Conservation (phyloP, 2,797 vertebrate species). For the Coendou prehensilis region DNA sequence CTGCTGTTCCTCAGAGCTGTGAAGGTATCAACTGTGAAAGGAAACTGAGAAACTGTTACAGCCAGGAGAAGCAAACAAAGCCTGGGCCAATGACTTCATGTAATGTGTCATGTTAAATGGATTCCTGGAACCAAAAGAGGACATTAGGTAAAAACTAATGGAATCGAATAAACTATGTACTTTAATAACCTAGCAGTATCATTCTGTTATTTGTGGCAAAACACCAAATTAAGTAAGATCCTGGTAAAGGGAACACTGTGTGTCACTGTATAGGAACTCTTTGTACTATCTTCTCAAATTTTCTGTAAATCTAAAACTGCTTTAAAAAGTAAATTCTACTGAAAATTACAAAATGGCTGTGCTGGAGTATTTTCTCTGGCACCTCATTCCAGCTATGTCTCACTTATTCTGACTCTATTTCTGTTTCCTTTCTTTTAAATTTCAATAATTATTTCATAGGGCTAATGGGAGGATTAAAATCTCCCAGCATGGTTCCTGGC, state of each 20-base stretch:
- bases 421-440: background rate
- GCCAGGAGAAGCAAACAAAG: too few species aligned
- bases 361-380: background rate
- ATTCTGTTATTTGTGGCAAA: background rate
- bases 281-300: background rate
- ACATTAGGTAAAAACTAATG: background rate
- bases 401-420: background rate
- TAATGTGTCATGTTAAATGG: background rate
- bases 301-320: background rate
- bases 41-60: rapidly evolving
- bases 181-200: background rate
- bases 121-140: background rate
- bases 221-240: background rate
- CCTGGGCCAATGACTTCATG: background rate
- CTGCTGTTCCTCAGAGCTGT: background rate
- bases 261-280: background rate
- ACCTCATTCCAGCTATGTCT: background rate
- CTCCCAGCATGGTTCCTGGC: too few species aligned
- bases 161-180: background rate
- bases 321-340: background rate
- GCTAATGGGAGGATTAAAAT: background rate
- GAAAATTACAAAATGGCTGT: background rate
- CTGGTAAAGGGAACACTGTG: background rate
- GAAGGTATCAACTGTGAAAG: background rate
- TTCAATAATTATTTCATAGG: background rate